Conservation (phyloP, 2,888 invertebrate species). For the Lithophane semibrunnea region DNA sequence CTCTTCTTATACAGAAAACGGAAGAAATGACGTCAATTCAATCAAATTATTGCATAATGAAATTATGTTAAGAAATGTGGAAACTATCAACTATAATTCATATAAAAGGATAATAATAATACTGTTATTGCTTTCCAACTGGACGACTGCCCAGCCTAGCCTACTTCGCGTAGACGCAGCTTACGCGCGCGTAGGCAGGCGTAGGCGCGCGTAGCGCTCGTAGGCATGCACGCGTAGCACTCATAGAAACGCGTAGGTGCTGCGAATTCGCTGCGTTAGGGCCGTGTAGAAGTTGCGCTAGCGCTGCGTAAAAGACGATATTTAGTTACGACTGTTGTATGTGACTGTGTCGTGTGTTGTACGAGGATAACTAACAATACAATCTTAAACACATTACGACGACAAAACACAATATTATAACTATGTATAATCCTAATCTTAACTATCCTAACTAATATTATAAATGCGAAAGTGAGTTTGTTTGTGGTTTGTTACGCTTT, state of each 20-base stretch:
- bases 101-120: neutral
- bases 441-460: too few species aligned
- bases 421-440: too few species aligned
- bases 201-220: conserved; percentile 6
- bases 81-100: neutral
- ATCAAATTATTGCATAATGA: neutral
- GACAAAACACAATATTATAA: neutral
- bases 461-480: too few species aligned
- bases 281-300: neutral
- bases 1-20: neutral
- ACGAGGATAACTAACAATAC: neutral
- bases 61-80: conserved; percentile 5
- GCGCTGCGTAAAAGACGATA: neutral
- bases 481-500: too few species aligned
- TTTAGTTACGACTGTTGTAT: neutral
- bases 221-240: neutral
- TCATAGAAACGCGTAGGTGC: neutral
- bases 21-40: neutral
- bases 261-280: conserved; percentile 8
- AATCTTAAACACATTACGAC: neutral
- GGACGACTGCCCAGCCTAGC: neutral
- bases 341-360: too few species aligned
- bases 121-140: neutral
- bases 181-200: neutral
- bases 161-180: conserved; percentile 20